phyloP scores from a whole-genome alignment of 2,888 invertebrate species.

The Caenorhabditis imperialis region DNA sequence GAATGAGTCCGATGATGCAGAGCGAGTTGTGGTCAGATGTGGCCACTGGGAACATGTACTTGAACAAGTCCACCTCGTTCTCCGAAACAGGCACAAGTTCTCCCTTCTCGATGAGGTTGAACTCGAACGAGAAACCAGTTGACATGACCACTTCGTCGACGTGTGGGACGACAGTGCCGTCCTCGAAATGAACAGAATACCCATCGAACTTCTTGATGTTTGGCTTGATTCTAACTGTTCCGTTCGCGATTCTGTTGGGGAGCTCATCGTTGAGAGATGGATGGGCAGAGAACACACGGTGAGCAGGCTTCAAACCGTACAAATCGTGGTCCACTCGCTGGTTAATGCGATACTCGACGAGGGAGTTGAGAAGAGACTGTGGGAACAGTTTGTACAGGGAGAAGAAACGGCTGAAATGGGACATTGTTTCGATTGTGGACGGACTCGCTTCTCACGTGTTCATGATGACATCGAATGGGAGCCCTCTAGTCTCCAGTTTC shows the following conservation, averaged over 20 bases:
- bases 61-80: constrained; percentile 78
- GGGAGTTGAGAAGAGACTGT: constrained; percentile 47
- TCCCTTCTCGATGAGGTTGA: constrained; percentile 77
- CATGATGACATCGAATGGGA: constrained; percentile 65
- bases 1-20: constrained; percentile 80
- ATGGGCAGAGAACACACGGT: constrained; percentile 71
- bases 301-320: constrained; percentile 79
- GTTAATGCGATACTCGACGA: constrained; percentile 65
- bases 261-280: constrained; percentile 80
- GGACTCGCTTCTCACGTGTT: constrained; percentile 61
- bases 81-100: constrained; percentile 66
- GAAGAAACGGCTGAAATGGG: constrained; percentile 54
- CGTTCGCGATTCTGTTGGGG: constrained; percentile 79
- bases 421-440: no score
- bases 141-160: constrained; percentile 78
- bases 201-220: constrained; percentile 72
- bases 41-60: constrained; percentile 79
- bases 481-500: constrained; percentile 78
- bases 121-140: constrained; percentile 80
- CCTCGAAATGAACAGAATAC: constrained; percentile 67
- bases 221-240: constrained; percentile 64
- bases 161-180: constrained; percentile 65
- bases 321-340: constrained; percentile 76
- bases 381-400: constrained; percentile 58
- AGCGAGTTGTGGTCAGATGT: constrained; percentile 79